Percentiles rank a stretch among this genome's conserved stretches.
Conservation (phyloP, 2,113 vertebrate genomes). For the Lophotis ruficrista region DNA sequence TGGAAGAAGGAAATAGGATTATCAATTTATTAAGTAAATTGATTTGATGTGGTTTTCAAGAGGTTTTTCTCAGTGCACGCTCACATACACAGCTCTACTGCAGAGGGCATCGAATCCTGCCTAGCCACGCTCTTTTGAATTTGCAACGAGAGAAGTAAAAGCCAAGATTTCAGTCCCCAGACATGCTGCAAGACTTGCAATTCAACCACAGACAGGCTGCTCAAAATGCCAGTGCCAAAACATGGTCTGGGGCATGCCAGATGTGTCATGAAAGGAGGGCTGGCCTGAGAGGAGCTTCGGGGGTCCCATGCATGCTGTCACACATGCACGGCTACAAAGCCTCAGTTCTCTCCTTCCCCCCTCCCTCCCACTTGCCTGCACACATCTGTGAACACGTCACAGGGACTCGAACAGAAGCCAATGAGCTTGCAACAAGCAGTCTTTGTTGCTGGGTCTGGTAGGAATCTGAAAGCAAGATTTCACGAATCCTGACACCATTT, state of each 20-base stretch:
- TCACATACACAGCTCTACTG: not conserved
- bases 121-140: not conserved
- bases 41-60: not conserved
- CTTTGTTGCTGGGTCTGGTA: slow-evolving; percentile 49
- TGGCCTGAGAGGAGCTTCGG: not conserved
- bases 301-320: not conserved
- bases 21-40: not conserved
- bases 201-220: not conserved
- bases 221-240: not conserved
- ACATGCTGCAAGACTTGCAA: not conserved
- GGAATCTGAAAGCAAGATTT: slow-evolving; percentile 55
- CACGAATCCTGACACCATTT: slow-evolving; percentile 38
- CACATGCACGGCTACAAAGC: slow-evolving; percentile 6
- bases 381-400: slow-evolving; percentile 55
- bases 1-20: not conserved
- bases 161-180: not conserved
- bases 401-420: not conserved
- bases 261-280: not conserved
- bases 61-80: not conserved
- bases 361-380: not conserved
- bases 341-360: not conserved
- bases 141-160: not conserved
- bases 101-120: not conserved
- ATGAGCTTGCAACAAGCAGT: slow-evolving; percentile 46
- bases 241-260: not conserved